A percentile compares a stretch with the other conserved stretches of the same genome.
phyloP scores from a whole-genome alignment of 2,113 vertebrate genomes.

The Guaruba guarouba region DNA sequence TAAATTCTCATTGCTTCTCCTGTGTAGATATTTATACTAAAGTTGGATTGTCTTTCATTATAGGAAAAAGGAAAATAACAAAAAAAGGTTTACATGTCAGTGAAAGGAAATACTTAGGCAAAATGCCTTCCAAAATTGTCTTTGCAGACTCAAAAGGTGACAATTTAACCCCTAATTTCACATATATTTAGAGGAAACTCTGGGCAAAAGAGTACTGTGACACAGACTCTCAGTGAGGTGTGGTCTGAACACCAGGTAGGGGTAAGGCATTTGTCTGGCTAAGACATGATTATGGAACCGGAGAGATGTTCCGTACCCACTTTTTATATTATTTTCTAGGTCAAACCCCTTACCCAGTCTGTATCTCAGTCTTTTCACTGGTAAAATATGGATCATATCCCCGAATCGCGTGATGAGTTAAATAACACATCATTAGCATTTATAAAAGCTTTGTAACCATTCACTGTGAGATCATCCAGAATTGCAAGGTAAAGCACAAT shows the following conservation, averaged over 20 bases:
- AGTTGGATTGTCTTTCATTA: background rate
- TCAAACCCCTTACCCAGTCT: background rate
- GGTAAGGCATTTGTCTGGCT: background rate
- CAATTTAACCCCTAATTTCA: background rate
- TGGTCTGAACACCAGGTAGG: background rate
- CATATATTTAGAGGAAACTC: background rate
- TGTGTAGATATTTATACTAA: background rate
- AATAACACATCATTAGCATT: background rate
- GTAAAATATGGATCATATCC: background rate
- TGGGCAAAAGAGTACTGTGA: background rate
- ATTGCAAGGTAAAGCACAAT: background rate
- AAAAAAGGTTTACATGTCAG: background rate
- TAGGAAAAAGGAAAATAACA: background rate
- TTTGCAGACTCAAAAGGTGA: background rate
- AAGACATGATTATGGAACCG: background rate
- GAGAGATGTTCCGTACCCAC: background rate
- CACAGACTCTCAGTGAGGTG: background rate
- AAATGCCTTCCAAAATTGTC: background rate
- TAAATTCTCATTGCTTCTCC: background rate
- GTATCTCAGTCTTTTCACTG: background rate
- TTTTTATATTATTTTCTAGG: background rate
- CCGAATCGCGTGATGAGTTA: background rate
- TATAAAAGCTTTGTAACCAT: background rate
- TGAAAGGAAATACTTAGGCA: background rate
- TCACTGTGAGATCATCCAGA: background rate